Conservation (phyloP, 2,797 vertebrate species). For the Nannoperca obscura region DNA sequence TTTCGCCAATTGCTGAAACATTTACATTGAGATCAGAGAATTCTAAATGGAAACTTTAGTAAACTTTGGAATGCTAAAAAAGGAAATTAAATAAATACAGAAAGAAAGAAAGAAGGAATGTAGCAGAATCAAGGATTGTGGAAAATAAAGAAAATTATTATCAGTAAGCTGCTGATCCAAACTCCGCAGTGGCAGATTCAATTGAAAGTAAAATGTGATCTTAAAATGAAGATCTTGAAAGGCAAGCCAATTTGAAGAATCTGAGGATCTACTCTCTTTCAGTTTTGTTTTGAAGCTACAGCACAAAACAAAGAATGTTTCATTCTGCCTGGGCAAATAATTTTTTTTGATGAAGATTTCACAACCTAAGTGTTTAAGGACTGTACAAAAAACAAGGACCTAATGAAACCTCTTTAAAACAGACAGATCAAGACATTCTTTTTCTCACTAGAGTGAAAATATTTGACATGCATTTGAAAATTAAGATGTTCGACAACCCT, state of each 20-base stretch:
- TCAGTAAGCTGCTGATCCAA: background rate
- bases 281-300: background rate
- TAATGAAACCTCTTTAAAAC: background rate
- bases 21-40: background rate
- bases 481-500: background rate
- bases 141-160: constrained; percentile 7
- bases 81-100: background rate
- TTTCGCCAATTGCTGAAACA: background rate
- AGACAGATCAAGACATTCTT: background rate
- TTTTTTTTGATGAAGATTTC: constrained; percentile 2
- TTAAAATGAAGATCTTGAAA: background rate
- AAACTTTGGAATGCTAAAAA: background rate
- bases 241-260: background rate
- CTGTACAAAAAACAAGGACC: background rate
- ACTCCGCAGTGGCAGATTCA: background rate
- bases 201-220: constrained; percentile 1
- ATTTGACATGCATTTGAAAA: background rate
- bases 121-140: background rate
- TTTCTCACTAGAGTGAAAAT: background rate
- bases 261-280: background rate
- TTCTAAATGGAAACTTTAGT: background rate
- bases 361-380: background rate
- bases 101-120: background rate
- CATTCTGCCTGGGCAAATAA: background rate
- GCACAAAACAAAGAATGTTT: background rate